Base-by-base conservation (phyloP, 2,797 vertebrate genomes). In the Rachycentron canadum region DNA sequence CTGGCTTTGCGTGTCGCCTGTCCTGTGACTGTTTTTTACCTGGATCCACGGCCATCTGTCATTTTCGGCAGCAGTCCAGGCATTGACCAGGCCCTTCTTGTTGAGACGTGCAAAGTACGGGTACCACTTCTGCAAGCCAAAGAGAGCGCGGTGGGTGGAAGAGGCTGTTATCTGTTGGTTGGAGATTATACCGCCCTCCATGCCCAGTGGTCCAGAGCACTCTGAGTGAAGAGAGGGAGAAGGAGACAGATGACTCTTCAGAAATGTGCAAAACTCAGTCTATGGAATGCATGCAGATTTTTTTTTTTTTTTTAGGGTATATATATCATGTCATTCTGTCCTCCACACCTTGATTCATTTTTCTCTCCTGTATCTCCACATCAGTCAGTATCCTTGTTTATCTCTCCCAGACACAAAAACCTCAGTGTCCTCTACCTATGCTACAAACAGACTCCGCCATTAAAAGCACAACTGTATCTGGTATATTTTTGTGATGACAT, bases 21-120 rank as follows among this genome's bases (percentile, higher is more conserved):
- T 76, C 41, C 45, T 67, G 63, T 77, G 84, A 84, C 85, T 87
- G 88, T 89, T 88, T 93, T 84, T 96, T 97, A 99, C 98, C 98
- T 99, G 98, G 93, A 99, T 99, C 98, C 98, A 99, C 0, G 98
- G 98, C 98, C 98, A 99, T 96, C 97, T 97, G 96, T 99, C 98
- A 85, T 99, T 99, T 93, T 99, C 98, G 86, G 98, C 98, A 68
- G 98, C 97, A 17, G 98, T 99, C 98, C 98, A 99, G 71, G 98
- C 98, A 28, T 99, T 99, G 91, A 99, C 98, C 87, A 99, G 96
- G 59, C 98, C 98, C 88, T 99, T 99, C 94, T 97, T 99, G 94
- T 99, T 99, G 82, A 99, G 97, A 25, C 98, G 95, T 78, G 98
- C 96, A 76, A 98, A 99, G 94, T 99, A 99, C 0, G 98, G 98